Percentiles rank a stretch among this genome's conserved stretches.
These are phyloP conservation scores for Caracal caracal DNA, from an alignment of 2,113 vertebrate species.

Conservation along the genomic window DNA sequence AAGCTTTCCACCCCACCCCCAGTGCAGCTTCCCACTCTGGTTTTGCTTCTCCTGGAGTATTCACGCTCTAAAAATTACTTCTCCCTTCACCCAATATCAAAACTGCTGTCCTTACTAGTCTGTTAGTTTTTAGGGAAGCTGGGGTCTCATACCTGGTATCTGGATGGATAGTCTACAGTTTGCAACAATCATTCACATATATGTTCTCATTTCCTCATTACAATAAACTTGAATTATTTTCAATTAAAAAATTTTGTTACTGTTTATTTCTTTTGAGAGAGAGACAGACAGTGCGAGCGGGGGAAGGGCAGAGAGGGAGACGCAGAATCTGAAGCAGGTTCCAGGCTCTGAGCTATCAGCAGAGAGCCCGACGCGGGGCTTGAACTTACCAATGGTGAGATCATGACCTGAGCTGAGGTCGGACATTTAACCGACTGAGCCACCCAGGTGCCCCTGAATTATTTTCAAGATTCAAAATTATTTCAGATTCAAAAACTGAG, in stretches of 20 bases:
- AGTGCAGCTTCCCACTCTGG: neutral
- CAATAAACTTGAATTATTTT: neutral
- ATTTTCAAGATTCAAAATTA: too few relatives aligned
- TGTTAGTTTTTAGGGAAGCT: neutral
- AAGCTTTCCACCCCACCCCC: neutral
- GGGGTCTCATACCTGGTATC: neutral
- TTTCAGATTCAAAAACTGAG: neutral
- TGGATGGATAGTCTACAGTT: neutral
- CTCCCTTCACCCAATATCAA: neutral
- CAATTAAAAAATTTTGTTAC: too few relatives aligned
- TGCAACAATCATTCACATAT: neutral
- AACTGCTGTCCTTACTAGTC: neutral
- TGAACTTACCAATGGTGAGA: too few relatives aligned
- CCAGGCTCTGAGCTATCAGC: too few relatives aligned
- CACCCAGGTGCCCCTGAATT: too few relatives aligned
- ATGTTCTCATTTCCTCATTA: constrained; percentile 19
- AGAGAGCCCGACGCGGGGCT: too few relatives aligned
- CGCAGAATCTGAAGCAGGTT: too few relatives aligned
- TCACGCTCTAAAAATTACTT: neutral
- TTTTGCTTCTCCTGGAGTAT: neutral
- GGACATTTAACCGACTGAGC: too few relatives aligned
- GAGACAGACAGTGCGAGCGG: too few relatives aligned
- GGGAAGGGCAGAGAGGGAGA: too few relatives aligned
- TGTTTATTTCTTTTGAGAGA: too few relatives aligned
- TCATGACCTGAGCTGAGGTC: too few relatives aligned